Percentiles rank a stretch among this genome's conserved stretches.
Conservation (phyloP, 2,888 invertebrate genomes). For the Caenorhabditis panamensis region DNA sequence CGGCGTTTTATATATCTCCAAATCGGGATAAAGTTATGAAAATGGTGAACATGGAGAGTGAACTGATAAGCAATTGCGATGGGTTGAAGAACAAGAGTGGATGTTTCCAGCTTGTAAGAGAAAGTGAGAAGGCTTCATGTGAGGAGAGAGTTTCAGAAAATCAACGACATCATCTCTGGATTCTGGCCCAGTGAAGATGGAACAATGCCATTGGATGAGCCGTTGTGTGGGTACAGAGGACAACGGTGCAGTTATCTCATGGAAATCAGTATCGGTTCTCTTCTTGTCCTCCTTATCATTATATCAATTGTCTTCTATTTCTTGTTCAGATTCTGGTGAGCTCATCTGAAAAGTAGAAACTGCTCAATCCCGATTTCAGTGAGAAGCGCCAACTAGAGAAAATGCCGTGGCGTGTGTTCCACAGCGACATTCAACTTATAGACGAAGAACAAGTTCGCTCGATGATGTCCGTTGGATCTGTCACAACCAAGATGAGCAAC, state of each 20-base stretch:
- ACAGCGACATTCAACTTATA: constrained; percentile 78
- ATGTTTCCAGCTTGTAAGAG: constrained; percentile 75
- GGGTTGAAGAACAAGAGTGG: constrained; percentile 76
- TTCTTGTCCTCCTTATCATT: constrained; percentile 62
- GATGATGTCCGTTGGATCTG: constrained; percentile 78
- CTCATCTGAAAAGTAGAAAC: background rate
- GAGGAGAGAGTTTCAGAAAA: constrained; percentile 64
- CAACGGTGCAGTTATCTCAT: constrained; percentile 74
- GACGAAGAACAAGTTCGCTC: constrained; percentile 79
- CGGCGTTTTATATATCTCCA: constrained; percentile 79
- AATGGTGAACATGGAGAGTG: constrained; percentile 78
- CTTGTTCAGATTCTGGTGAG: constrained; percentile 45
- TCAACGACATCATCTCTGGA: constrained; percentile 76
- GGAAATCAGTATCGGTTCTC: constrained; percentile 72
- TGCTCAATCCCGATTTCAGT: constrained; percentile 61
- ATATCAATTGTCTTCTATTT: constrained; percentile 57
- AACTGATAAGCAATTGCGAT: constrained; percentile 74
- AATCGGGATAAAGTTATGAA: constrained; percentile 78
- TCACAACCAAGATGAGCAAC: constrained; percentile 77
- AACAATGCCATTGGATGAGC: constrained; percentile 77
- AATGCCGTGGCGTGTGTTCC: constrained; percentile 78
- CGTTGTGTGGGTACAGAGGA: constrained; percentile 77
- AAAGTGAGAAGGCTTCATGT: background rate
- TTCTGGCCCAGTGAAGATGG: constrained; percentile 80
- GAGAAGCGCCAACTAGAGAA: constrained; percentile 75